Evolutionary conservation across 2,113 vertebrate genomes (phyloP).

Genomic region (Corythoichthys intestinalis): DNA sequence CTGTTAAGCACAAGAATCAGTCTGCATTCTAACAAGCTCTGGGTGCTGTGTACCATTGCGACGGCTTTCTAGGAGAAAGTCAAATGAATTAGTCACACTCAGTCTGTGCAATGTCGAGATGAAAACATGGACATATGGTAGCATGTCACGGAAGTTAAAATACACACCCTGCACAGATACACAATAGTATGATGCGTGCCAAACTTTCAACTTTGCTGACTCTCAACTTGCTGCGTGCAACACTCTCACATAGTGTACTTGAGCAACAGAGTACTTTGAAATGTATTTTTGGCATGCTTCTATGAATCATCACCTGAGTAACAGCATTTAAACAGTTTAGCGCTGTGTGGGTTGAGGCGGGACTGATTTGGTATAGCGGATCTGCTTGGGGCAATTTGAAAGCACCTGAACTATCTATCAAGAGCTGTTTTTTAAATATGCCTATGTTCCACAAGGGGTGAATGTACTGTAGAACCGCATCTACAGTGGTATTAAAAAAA

Average conservation of each 20-base stretch:
- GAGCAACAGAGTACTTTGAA: slow-evolving; percentile 27
- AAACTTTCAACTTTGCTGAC: slow-evolving; percentile 16
- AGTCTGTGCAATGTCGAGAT: slow-evolving; percentile 12
- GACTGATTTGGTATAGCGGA: slow-evolving; percentile 20
- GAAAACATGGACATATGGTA: slow-evolving; percentile 28
- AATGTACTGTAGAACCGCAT: slow-evolving; percentile 10
- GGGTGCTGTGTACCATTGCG: slow-evolving; percentile 11
- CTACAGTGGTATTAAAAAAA: no score
- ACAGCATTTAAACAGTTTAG: slow-evolving; percentile 35
- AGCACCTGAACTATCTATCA: not conserved
- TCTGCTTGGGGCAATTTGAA: slow-evolving; percentile 5
- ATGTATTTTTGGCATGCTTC: slow-evolving; percentile 49
- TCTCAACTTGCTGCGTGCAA: slow-evolving; percentile 13
- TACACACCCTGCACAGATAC: slow-evolving; percentile 26
- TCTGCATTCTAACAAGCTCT: not conserved
- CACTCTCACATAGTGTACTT: slow-evolving; percentile 15
- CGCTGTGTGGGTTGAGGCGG: slow-evolving; percentile 21
- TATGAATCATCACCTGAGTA: slow-evolving; percentile 56
- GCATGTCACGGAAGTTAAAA: slow-evolving; percentile 19
- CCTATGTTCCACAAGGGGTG: slow-evolving; percentile 17
- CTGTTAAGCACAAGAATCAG: slow-evolving; percentile 12
- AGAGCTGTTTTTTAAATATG: not conserved
- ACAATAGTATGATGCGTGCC: slow-evolving; percentile 26
- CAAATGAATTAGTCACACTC: slow-evolving; percentile 49
- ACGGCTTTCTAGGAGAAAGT: slow-evolving; percentile 13